Evolutionary conservation across 1,140 invertebrate species (phyloP).

Genomic region (Hyles euphorbiae): DNA sequence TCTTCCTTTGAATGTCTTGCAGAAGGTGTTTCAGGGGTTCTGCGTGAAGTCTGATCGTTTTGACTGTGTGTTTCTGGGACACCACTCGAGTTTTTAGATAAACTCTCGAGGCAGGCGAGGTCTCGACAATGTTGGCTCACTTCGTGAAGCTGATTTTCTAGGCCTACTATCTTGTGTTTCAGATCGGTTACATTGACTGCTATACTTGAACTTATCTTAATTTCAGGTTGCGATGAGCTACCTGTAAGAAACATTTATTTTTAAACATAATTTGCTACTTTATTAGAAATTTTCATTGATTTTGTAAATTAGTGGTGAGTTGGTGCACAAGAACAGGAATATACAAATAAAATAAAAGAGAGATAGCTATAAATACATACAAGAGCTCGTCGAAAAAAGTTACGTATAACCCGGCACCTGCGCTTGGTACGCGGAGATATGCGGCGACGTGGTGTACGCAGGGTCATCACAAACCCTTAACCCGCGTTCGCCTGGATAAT

Average conservation of each 20-base stretch:
- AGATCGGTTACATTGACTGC: conserved; percentile 49
- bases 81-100: conserved; percentile 11
- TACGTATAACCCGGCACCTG: conserved; percentile 48
- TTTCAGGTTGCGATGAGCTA: conserved; percentile 41
- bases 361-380: conserved; percentile 23
- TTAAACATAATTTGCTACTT: not conserved
- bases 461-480: conserved; percentile 41
- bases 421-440: conserved; percentile 59
- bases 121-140: conserved; percentile 46
- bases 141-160: conserved; percentile 50
- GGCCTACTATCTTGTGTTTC: conserved; percentile 46
- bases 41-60: conserved; percentile 1
- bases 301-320: too few relatives aligned
- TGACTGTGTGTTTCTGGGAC: not conserved
- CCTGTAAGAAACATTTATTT: conserved; percentile 27
- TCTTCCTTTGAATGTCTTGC: conserved; percentile 15
- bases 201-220: conserved; percentile 49
- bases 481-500: too few relatives aligned
- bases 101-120: conserved; percentile 28
- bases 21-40: conserved; percentile 19
- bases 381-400: conserved; percentile 48
- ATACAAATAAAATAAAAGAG: not conserved
- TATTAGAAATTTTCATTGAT: too few relatives aligned
- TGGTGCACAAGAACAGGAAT: too few relatives aligned
- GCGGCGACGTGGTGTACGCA: conserved; percentile 54